Percentiles rank a stretch among this genome's conserved stretches.
Conservation (phyloP, 2,113 vertebrate genomes). For the Caranx ignobilis region DNA sequence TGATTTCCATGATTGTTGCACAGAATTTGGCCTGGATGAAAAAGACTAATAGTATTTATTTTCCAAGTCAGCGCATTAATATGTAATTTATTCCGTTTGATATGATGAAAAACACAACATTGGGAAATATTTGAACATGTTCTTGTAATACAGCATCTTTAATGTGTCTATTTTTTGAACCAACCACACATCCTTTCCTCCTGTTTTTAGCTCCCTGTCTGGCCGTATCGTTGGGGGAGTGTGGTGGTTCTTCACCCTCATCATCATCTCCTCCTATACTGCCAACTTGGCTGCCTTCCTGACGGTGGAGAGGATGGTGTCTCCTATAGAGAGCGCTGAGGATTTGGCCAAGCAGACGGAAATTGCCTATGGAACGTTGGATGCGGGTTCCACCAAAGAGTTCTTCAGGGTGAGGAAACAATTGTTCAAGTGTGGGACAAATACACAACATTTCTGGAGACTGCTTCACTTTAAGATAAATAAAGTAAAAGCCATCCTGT, state of each 20-base stretch:
- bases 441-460: neutral
- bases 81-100: conserved; percentile 15
- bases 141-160: neutral
- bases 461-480: neutral
- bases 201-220: conserved; percentile 90
- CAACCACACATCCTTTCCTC: conserved; percentile 11
- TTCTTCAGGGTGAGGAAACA: conserved; percentile 93
- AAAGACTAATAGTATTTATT: conserved; percentile 25
- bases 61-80: neutral
- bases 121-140: neutral
- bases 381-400: conserved; percentile 97
- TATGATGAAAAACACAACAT: too few relatives aligned
- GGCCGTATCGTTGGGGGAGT: conserved; percentile 98
- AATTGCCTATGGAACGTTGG: conserved; percentile 97
- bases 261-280: conserved; percentile 99
- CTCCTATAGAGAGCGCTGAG: conserved; percentile 98
- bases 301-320: conserved; percentile 99
- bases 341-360: conserved; percentile 99
- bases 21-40: conserved; percentile 32
- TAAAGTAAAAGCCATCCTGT: neutral
- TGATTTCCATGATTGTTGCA: conserved; percentile 48
- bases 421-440: neutral
- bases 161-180: neutral
- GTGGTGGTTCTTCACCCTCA: conserved; percentile 99
- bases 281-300: conserved; percentile 99